Conservation (phyloP, 2,888 invertebrate genomes). For the Germaria angustata region DNA sequence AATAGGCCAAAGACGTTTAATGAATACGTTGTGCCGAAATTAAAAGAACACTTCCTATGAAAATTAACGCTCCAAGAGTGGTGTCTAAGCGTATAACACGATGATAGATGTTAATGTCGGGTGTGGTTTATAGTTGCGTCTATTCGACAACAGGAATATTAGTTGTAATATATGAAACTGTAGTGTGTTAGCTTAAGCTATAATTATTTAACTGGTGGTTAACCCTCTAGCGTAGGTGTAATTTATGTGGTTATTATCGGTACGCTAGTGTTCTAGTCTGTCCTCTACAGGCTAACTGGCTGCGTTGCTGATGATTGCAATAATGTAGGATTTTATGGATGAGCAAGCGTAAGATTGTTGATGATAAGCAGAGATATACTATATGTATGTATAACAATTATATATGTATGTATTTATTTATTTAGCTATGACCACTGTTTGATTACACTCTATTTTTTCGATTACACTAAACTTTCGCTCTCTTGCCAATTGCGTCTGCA, state of each 20-base stretch:
- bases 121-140: neutral
- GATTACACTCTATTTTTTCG: constrained; percentile 42
- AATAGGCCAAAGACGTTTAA: constrained; percentile 78
- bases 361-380: constrained; percentile 10
- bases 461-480: neutral
- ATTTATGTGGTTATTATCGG: constrained; percentile 36
- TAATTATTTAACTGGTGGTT: constrained; percentile 47
- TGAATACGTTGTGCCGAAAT: constrained; percentile 80
- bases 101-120: neutral
- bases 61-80: constrained; percentile 37
- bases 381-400: neutral
- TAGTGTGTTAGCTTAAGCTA: constrained; percentile 44
- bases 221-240: constrained; percentile 35
- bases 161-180: neutral
- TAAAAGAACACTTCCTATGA: constrained; percentile 70
- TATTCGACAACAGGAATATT: constrained; percentile 6
- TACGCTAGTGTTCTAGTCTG: constrained; percentile 9
- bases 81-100: constrained; percentile 16
- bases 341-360: neutral
- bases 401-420: neutral
- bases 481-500: constrained; percentile 7
- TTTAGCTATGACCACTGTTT: neutral
- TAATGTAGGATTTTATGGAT: constrained; percentile 29
- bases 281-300: constrained; percentile 20
- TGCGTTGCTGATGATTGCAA: constrained; percentile 14